Evolutionary conservation across 2,113 vertebrate genomes (phyloP), one percentile per base, ranked within the genome.

Genomic region (Corvus moneduloides): DNA sequence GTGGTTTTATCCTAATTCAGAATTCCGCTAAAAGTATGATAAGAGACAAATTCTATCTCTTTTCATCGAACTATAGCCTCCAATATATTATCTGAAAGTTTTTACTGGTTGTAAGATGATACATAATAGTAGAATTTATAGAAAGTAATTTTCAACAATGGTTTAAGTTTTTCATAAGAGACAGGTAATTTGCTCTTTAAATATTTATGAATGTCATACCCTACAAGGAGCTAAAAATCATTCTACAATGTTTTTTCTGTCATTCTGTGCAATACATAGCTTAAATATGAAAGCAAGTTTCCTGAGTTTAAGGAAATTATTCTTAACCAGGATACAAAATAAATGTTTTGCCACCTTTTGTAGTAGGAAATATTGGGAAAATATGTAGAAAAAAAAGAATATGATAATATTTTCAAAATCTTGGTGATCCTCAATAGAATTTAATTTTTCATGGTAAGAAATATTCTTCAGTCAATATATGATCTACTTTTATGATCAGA

Each of bases 131-230:
- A 93, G 27, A 80, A 55, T 89, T 92, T 62, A 74, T 78, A 95
- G 30, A 73, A 84, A 96, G 44, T 73, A 73, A 71, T 80, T 95
- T 96, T 96, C 88, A 85, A 82, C 13, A 91, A 26, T 13, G 8
- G 21, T 94, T 73, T 69, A 74, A 37, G 7, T 46, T 93, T 75
- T 80, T 94, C 73, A 46, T 49, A 95, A 82, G 62, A 71, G 26
- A 90, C 11, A 94, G 79, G 37, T 74, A 96, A 93, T 91, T 74
- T 63, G 13, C 26, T 35, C 17, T 80, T 92, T 94, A 94, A 96
- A 97, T 96, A 97, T 94, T 97, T 93, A 96, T 96, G 73, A 63
- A 73, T 89, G 5, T 37, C 21, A 76, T 62, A 86, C 11, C 87
- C 9, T 69, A 88, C 35, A 94, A 90, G 35, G 43, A 96, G 35